phyloP scores from a whole-genome alignment of 2,797 vertebrate genomes.

The Sebastes cheni region DNA sequence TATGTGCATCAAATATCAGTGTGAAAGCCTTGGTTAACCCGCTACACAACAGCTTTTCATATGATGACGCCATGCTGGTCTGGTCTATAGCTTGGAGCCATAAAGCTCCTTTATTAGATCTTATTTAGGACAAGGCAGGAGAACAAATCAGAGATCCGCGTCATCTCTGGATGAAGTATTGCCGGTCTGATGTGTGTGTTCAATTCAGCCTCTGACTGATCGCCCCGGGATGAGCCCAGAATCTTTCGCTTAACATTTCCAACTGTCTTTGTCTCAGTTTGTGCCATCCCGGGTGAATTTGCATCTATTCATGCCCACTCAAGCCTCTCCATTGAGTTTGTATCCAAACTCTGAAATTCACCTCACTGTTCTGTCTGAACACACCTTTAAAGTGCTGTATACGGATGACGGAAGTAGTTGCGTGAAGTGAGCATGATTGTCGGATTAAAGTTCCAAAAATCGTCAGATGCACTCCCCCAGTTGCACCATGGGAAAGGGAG shows the following conservation, averaged over 20 bases:
- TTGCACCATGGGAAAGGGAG: background rate
- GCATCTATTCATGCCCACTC: background rate
- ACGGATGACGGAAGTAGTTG: background rate
- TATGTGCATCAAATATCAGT: fast-evolving
- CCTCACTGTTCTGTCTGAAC: background rate
- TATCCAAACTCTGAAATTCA: background rate
- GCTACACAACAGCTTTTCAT: too few species aligned
- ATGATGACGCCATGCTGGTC: too few species aligned
- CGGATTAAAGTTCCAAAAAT: background rate
- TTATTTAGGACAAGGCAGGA: too few species aligned
- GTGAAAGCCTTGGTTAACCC: too few species aligned
- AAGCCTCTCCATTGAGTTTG: background rate
- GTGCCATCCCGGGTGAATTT: background rate
- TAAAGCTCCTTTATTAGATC: too few species aligned
- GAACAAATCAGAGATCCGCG: too few species aligned
- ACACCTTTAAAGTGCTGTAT: background rate
- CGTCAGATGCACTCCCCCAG: background rate
- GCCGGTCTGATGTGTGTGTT: background rate
- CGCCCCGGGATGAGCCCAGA: background rate
- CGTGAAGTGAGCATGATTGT: background rate
- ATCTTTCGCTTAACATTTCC: background rate
- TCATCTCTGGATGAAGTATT: too few species aligned
- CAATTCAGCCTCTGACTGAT: background rate
- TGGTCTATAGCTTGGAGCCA: too few species aligned
- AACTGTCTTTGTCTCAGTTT: background rate